Conservation (phyloP, 2,888 invertebrate species). For the Oeneis ivallda region DNA sequence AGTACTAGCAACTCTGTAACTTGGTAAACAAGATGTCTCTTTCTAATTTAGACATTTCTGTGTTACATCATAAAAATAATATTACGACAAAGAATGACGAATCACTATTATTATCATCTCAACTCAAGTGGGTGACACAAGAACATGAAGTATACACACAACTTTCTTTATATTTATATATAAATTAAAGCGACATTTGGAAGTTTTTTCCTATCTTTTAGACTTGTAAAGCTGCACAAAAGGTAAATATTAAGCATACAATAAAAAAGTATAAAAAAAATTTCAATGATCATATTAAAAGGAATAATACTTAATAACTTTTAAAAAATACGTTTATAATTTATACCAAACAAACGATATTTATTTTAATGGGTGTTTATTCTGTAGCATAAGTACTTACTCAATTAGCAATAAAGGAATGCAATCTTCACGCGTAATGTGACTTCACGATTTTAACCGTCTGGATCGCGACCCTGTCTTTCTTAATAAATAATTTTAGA, state of each 20-base stretch:
- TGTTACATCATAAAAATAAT: neutral
- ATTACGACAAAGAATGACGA: conserved; percentile 2
- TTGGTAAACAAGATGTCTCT: conserved; percentile 2
- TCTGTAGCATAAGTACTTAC: neutral
- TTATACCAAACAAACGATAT: too few relatives aligned
- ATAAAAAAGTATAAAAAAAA: neutral
- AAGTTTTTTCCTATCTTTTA: neutral
- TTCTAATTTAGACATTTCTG: conserved; percentile 1
- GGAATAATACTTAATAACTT: too few relatives aligned
- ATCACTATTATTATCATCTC: neutral
- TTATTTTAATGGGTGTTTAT: too few relatives aligned
- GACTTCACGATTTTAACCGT: neutral
- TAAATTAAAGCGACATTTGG: neutral
- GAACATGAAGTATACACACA: neutral
- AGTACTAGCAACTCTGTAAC: neutral
- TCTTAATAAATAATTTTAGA: too few relatives aligned
- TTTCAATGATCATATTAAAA: too few relatives aligned
- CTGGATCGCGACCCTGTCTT: neutral
- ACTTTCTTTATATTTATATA: neutral
- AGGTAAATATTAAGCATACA: too few relatives aligned
- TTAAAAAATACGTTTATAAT: too few relatives aligned
- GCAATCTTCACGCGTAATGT: neutral
- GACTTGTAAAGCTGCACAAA: too few relatives aligned
- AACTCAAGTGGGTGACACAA: neutral
- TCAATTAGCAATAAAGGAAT: conserved; percentile 3